Evolutionary conservation across 1,140 invertebrate species (phyloP).

Genomic region (Phocides pigmalion): DNA sequence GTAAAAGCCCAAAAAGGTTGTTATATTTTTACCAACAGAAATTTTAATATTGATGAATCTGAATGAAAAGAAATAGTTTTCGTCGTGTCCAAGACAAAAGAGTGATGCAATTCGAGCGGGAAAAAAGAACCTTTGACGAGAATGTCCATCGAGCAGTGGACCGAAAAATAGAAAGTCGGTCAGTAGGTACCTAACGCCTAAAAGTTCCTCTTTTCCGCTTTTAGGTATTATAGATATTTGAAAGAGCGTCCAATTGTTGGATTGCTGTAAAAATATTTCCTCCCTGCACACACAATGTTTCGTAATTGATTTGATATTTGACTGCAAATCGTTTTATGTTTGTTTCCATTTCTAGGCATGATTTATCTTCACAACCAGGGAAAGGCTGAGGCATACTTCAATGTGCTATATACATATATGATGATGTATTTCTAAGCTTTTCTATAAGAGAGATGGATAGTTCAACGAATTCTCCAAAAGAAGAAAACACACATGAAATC

Average conservation of each 20-base stretch:
- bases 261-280: background rate
- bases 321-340: too few species aligned
- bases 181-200: conserved; percentile 38
- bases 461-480: too few species aligned
- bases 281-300: background rate
- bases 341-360: too few species aligned
- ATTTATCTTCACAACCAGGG: too few species aligned
- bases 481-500: too few species aligned
- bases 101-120: conserved; percentile 16
- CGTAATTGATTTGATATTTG: too few species aligned
- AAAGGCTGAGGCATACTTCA: too few species aligned
- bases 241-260: conserved; percentile 30
- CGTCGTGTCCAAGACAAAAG: conserved; percentile 12
- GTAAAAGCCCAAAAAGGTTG: too few species aligned
- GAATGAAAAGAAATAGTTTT: conserved; percentile 1
- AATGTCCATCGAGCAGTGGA: conserved; percentile 35
- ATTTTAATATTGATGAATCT: background rate
- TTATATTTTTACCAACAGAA: too few species aligned
- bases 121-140: conserved; percentile 13
- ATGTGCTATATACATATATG: too few species aligned
- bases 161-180: conserved; percentile 44
- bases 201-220: conserved; percentile 38
- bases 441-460: too few species aligned
- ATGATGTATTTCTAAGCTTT: too few species aligned
- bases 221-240: conserved; percentile 28